A percentile compares a stretch with the other conserved stretches of the same genome.
Conservation (phyloP, 2,888 invertebrate species). For the Antitype chi region DNA sequence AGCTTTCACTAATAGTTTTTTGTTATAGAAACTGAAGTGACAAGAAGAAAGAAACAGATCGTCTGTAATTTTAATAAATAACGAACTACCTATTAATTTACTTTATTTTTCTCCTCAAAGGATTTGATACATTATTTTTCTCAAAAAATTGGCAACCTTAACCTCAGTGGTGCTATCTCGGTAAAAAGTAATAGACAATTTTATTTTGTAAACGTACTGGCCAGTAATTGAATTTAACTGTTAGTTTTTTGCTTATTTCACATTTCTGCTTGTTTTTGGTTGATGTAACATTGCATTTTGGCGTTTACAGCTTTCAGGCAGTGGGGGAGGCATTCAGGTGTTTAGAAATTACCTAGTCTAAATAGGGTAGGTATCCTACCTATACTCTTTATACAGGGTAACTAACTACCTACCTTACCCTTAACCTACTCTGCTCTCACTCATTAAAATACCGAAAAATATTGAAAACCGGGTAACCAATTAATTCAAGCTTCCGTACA, state of each 20-base stretch:
- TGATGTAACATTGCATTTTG: neutral
- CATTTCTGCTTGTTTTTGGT: neutral
- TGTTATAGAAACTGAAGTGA: too few relatives aligned
- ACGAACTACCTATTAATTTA: too few relatives aligned
- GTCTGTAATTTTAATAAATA: too few relatives aligned
- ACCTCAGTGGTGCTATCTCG: slow-evolving; percentile 20
- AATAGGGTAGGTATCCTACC: neutral
- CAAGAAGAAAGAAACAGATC: too few relatives aligned
- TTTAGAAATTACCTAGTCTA: neutral
- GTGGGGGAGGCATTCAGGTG: neutral
- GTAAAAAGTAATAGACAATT: slow-evolving; percentile 52
- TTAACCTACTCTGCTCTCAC: neutral
- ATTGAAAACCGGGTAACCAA: neutral
- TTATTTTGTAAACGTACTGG: slow-evolving; percentile 53
- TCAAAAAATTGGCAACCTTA: too few relatives aligned
- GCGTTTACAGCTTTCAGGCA: neutral
- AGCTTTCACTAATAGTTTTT: too few relatives aligned
- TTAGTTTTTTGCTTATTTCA: slow-evolving; percentile 3
- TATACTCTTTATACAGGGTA: too few relatives aligned
- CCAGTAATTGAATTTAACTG: slow-evolving; percentile 42
- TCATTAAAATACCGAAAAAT: neutral
- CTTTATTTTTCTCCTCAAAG: too few relatives aligned
- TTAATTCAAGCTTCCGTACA: neutral
- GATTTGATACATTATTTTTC: too few relatives aligned
- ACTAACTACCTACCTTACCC: too few relatives aligned